Percentiles rank a stretch among this genome's conserved stretches.
Evolutionary conservation across 2,888 invertebrate species (phyloP).

Genomic region (Heteromyza rotundicornis): DNA sequence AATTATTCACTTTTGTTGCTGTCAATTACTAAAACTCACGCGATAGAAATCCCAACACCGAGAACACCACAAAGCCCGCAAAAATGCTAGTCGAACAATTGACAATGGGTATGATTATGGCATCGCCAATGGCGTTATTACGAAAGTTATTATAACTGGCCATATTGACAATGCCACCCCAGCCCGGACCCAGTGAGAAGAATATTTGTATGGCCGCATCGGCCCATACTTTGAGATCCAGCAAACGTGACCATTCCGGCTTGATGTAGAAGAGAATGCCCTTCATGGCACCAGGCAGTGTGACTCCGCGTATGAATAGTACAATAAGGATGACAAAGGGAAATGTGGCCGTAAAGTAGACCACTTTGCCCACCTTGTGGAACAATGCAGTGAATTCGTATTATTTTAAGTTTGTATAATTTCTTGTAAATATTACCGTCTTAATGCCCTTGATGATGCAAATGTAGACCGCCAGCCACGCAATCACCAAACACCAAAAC

Average conservation of each 20-base stretch:
- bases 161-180: slow-evolving; percentile 85
- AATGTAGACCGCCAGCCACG: slow-evolving; percentile 82
- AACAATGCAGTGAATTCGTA: neutral
- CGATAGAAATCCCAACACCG: slow-evolving; percentile 78
- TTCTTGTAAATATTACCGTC: slow-evolving; percentile 62
- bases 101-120: slow-evolving; percentile 73
- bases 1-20: neutral
- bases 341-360: slow-evolving; percentile 87
- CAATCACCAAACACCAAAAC: slow-evolving; percentile 74
- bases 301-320: slow-evolving; percentile 78
- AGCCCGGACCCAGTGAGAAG: slow-evolving; percentile 87
- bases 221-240: slow-evolving; percentile 85
- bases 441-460: slow-evolving; percentile 88
- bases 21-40: slow-evolving; percentile 44
- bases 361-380: slow-evolving; percentile 65
- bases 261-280: slow-evolving; percentile 80
- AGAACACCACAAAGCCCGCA: slow-evolving; percentile 82
- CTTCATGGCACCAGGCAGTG: slow-evolving; percentile 78
- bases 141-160: slow-evolving; percentile 82
- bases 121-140: slow-evolving; percentile 72
- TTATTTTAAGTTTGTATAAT: neutral
- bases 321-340: slow-evolving; percentile 77
- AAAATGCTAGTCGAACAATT: slow-evolving; percentile 80
- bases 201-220: slow-evolving; percentile 94
- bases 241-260: slow-evolving; percentile 79